phyloP scores from a whole-genome alignment of 1,140 invertebrate species.

The Drosophila takahashii region DNA sequence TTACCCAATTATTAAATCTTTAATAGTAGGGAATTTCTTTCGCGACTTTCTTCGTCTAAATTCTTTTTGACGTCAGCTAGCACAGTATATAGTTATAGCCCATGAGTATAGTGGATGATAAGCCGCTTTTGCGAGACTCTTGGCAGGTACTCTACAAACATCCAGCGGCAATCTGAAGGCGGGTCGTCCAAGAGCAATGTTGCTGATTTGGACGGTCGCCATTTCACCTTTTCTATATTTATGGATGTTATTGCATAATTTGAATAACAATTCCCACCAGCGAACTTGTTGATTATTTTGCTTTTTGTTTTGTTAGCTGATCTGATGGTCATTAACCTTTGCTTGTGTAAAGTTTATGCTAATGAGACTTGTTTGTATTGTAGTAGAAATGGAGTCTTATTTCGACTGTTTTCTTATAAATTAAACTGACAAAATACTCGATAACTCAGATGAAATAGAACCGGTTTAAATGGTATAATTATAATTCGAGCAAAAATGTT shows the following conservation, averaged over 20 bases:
- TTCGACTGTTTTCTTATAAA: not conserved
- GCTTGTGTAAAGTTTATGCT: conserved; percentile 2
- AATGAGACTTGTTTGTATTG: not conserved
- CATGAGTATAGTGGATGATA: conserved; percentile 26
- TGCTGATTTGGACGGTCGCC: conserved; percentile 13
- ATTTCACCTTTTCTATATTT: conserved; percentile 41
- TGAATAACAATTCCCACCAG: conserved; percentile 41
- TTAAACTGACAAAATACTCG: not conserved
- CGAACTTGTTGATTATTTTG: conserved; percentile 16
- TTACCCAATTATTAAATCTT: no score
- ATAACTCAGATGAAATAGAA: conserved; percentile 5
- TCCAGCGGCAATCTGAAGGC: conserved; percentile 14
- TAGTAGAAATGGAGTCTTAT: not conserved
- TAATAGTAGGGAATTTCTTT: not conserved
- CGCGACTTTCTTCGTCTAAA: conserved; percentile 8
- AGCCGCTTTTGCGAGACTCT: conserved; percentile 18
- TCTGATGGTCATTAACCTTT: conserved; percentile 28
- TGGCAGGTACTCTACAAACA: conserved; percentile 12
- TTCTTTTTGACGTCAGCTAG: conserved; percentile 41
- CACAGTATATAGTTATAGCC: conserved; percentile 10
- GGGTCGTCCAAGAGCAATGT: conserved; percentile 10
- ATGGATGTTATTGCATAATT: conserved; percentile 44
- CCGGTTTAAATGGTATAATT: not conserved
- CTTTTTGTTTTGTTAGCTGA: conserved; percentile 13
- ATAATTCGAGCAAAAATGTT: not conserved